phyloP scores from a whole-genome alignment of 2,888 invertebrate genomes.

The Patella depressa region DNA sequence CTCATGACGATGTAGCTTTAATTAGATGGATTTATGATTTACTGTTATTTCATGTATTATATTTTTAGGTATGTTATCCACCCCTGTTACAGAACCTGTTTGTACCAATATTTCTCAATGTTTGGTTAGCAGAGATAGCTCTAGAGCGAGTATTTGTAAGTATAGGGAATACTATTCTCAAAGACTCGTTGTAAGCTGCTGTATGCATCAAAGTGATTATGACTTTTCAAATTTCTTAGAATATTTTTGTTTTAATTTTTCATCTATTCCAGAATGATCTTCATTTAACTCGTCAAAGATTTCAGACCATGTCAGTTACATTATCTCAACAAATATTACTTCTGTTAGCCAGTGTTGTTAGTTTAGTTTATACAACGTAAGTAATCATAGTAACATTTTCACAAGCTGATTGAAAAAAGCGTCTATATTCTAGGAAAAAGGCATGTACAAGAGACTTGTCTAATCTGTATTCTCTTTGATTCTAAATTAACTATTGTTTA shows the following conservation, averaged over 20 bases:
- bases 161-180: conserved; percentile 16
- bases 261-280: conserved; percentile 88
- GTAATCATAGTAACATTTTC: conserved; percentile 22
- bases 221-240: too few relatives aligned
- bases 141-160: conserved; percentile 95
- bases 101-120: conserved; percentile 97
- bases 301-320: conserved; percentile 84
- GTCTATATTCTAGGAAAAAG: too few relatives aligned
- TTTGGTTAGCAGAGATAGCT: conserved; percentile 97
- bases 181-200: too few relatives aligned
- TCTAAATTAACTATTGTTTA: too few relatives aligned
- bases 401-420: too few relatives aligned
- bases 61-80: conserved; percentile 86
- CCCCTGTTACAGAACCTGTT: conserved; percentile 90
- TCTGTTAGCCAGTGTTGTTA: conserved; percentile 90
- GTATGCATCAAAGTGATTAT: too few relatives aligned
- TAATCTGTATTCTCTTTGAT: too few relatives aligned
- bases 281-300: conserved; percentile 96
- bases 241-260: neutral
- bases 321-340: conserved; percentile 95
- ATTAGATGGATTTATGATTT: too few relatives aligned
- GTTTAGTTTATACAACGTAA: conserved; percentile 96
- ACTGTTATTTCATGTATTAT: too few relatives aligned
- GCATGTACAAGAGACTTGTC: too few relatives aligned
- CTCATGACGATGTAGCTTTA: too few relatives aligned